phyloP scores from a whole-genome alignment of 2,113 vertebrate species.

The Poeciliopsis turrubarensis region DNA sequence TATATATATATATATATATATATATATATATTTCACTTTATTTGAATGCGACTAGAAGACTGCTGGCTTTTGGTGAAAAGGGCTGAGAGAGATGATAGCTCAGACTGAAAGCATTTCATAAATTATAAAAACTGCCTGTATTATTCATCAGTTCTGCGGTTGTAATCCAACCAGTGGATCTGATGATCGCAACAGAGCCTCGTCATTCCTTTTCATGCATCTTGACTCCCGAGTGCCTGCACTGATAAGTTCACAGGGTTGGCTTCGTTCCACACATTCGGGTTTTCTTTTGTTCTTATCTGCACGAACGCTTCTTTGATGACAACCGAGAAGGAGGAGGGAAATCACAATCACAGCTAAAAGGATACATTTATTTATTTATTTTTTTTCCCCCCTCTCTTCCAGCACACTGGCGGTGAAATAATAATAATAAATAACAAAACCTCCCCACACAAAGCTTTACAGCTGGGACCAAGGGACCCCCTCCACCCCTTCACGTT shows the following conservation, averaged over 20 bases:
- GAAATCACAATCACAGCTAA: background rate
- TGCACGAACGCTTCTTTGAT: background rate
- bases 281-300: slow-evolving; percentile 7
- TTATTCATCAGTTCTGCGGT: background rate
- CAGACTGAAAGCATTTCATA: background rate
- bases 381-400: background rate
- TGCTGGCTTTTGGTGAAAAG: background rate
- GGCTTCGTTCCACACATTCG: slow-evolving; percentile 6
- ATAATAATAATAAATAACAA: background rate
- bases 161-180: background rate
- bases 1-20: too few species aligned
- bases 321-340: background rate
- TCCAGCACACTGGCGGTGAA: slow-evolving; percentile 1
- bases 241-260: background rate
- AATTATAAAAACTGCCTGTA: background rate
- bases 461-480: background rate
- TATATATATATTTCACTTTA: background rate
- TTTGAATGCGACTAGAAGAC: background rate
- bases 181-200: background rate
- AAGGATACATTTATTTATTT: background rate
- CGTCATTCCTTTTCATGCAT: background rate
- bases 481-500: slow-evolving; percentile 18
- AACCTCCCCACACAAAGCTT: background rate
- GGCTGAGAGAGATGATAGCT: background rate
- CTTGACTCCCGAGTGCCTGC: background rate